Evolutionary conservation across 2,888 invertebrate species (phyloP).

Genomic region (Nineta flava): DNA sequence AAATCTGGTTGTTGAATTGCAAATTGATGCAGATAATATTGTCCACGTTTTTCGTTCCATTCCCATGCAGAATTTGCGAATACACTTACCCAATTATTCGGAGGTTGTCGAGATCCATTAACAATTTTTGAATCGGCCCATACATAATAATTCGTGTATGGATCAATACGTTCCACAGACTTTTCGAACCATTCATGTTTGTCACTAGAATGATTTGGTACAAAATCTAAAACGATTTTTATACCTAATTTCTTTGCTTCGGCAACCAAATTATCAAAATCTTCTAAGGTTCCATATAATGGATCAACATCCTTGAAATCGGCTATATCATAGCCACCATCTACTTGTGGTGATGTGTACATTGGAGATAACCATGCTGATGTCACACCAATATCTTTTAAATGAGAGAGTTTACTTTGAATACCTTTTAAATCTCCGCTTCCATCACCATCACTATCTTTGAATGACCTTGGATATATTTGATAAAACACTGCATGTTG

Average conservation of each 20-base stretch:
- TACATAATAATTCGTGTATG: slow-evolving; percentile 58
- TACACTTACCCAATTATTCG: slow-evolving; percentile 50
- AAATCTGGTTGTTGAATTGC: slow-evolving; percentile 52
- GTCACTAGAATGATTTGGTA: slow-evolving; percentile 50
- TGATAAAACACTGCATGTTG: slow-evolving; percentile 67
- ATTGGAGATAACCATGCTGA: slow-evolving; percentile 78
- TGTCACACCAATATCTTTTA: slow-evolving; percentile 44
- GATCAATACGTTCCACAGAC: slow-evolving; percentile 41
- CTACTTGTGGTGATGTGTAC: slow-evolving; percentile 66
- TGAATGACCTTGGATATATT: slow-evolving; percentile 71
- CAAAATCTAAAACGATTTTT: slow-evolving; percentile 29
- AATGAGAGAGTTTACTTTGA: neutral
- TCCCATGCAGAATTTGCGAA: slow-evolving; percentile 15
- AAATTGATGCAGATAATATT: slow-evolving; percentile 67
- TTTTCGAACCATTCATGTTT: slow-evolving; percentile 67
- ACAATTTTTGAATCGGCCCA: slow-evolving; percentile 45
- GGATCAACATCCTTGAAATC: slow-evolving; percentile 57
- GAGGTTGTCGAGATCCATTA: slow-evolving; percentile 34
- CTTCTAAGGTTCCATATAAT: slow-evolving; percentile 55
- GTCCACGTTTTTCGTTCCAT: slow-evolving; percentile 45
- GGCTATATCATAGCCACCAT: slow-evolving; percentile 78
- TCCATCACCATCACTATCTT: slow-evolving; percentile 69
- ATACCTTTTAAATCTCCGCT: slow-evolving; percentile 67
- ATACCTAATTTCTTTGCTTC: slow-evolving; percentile 38
- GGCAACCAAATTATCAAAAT: slow-evolving; percentile 43